Evolutionary conservation across 2,888 invertebrate genomes (phyloP), one percentile per base, ranked within the genome.

Genomic region (Drosophila mulleri): DNA sequence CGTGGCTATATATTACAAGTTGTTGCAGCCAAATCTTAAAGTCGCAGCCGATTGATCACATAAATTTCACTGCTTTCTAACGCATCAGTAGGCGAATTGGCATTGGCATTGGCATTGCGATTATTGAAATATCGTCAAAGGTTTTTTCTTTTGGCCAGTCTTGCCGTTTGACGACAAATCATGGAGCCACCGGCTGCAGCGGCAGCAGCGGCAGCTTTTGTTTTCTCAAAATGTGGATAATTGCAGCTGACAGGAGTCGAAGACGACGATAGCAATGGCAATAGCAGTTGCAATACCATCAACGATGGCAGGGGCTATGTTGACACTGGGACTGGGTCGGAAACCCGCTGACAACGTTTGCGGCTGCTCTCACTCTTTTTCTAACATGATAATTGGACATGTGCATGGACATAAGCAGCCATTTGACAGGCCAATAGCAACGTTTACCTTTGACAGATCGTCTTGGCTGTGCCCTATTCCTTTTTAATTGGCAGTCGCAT

Each of bases 41-140:
- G 64, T 18, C 32, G 63, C 71, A 39, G 37, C 66, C 60, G 72
- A 53, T 45, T 75, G 72, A 84, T 63, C 72, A 67, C 75, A 78
- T 64, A 73, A 85, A 87, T 87, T 89, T 87, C 86, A 81, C 86
- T 86, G 86, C 90, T 87, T 89, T 87, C 88, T 87, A 87, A 81
- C 81, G 75, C 73, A 79, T 67, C 62, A 59, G 61, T 29, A 42
- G 50, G n/a, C 50, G 48, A 48, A 48, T 48, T 29, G 45, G 48
- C 74, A 52, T 16, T 48, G 45, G 70, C 71, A 78, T 48, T 48
- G 48, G 12, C 47, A 29, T 16, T 26, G 45, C 63, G 87, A 87
- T 84, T 85, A 89, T 85, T 85, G 84, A 89, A 85, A 89, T 85
- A 73, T 39, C 84, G 61, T 47, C 67, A 77, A 89, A 84, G 87